Conservation (phyloP, 2,797 vertebrate genomes). For the Pachyuromys duprasi region DNA sequence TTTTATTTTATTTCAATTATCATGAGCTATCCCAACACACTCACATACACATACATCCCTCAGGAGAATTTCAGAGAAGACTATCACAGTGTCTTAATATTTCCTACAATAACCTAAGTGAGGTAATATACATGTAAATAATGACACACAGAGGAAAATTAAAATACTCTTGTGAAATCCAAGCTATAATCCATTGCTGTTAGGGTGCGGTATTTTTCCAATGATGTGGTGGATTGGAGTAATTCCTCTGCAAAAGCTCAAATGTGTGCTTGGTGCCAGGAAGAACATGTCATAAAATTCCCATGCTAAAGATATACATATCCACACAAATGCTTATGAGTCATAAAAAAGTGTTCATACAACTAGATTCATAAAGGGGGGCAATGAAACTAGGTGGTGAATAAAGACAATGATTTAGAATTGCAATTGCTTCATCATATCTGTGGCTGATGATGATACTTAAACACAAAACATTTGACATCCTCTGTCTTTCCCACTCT, state of each 20-base stretch:
- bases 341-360: neutral
- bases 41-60: neutral
- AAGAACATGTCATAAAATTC: neutral
- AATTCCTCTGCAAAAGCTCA: neutral
- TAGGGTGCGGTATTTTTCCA: neutral
- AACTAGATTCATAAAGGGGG: neutral
- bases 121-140: neutral
- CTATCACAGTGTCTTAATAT: no score
- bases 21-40: neutral
- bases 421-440: neutral
- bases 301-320: neutral
- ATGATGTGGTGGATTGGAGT: neutral
- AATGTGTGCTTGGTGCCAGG: neutral
- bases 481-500: neutral
- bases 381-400: neutral
- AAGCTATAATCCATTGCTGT: neutral
- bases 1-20: neutral
- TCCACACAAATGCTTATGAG: neutral
- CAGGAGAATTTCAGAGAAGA: no score
- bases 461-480: neutral
- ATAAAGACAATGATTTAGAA: neutral
- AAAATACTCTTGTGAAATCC: neutral
- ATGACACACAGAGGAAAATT: neutral
- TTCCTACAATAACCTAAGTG: slow-evolving; percentile 6
- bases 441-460: neutral